A percentile compares a stretch with the other conserved stretches of the same genome.
These are phyloP conservation scores for Sphaeridia pumilis DNA, from an alignment of 2,888 invertebrate species.

Conservation along the genomic window DNA sequence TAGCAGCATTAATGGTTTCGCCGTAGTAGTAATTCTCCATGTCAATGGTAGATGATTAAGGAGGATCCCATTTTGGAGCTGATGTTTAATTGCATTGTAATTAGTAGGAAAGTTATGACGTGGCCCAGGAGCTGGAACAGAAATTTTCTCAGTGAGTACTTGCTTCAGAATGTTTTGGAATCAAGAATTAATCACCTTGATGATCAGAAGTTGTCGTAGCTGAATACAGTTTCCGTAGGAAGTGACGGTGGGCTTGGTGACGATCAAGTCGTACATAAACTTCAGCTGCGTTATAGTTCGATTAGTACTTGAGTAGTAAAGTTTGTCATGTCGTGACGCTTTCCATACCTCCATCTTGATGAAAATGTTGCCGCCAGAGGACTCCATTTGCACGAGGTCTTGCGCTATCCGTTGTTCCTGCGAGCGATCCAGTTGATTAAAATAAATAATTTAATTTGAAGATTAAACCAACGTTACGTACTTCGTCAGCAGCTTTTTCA, in stretches of 20 bases:
- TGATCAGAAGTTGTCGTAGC: slow-evolving; percentile 5
- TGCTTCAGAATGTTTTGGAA: background rate
- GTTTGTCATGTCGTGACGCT: slow-evolving; percentile 9
- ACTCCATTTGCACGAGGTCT: slow-evolving; percentile 15
- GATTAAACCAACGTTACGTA: background rate
- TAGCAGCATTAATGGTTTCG: too few species aligned
- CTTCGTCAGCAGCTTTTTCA: slow-evolving; percentile 14
- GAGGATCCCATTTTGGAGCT: slow-evolving; percentile 9
- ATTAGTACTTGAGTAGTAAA: slow-evolving; percentile 11
- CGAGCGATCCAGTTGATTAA: background rate
- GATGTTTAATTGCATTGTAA: slow-evolving; percentile 12
- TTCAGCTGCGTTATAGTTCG: slow-evolving; percentile 12
- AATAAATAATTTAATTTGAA: too few species aligned
- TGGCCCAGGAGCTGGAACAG: slow-evolving; percentile 10
- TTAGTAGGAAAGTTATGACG: slow-evolving; percentile 11
- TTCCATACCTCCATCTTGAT: slow-evolving; percentile 16
- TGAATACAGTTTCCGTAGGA: slow-evolving; percentile 9
- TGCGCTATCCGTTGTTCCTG: slow-evolving; percentile 15
- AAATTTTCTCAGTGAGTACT: background rate
- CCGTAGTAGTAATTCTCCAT: too few species aligned
- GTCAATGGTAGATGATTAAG: too few species aligned
- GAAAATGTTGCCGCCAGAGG: slow-evolving; percentile 15
- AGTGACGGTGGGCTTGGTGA: slow-evolving; percentile 9
- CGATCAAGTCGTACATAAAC: slow-evolving; percentile 15
- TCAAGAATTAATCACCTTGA: slow-evolving; percentile 5